Evolutionary conservation across 2,888 invertebrate genomes (phyloP).

Genomic region (Philereme transversata): DNA sequence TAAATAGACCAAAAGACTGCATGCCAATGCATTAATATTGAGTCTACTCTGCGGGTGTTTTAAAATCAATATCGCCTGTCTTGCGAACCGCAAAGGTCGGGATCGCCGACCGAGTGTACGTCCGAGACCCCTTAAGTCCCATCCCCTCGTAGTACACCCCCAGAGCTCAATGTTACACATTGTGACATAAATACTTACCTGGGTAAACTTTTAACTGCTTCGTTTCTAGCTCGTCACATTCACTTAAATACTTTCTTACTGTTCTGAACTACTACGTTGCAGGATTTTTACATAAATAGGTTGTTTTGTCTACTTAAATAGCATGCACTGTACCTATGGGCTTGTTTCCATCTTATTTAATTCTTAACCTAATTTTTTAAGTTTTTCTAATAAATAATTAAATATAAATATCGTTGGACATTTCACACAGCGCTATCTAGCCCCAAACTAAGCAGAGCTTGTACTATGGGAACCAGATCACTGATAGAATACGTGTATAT

Average conservation of each 20-base stretch:
- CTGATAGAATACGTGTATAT: too few relatives aligned
- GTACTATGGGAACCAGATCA: too few relatives aligned
- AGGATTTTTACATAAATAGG: neutral
- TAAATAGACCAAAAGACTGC: neutral
- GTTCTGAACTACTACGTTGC: neutral
- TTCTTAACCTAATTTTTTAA: too few relatives aligned
- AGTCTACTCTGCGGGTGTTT: conserved; percentile 45
- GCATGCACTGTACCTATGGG: neutral
- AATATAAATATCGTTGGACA: too few relatives aligned
- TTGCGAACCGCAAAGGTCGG: conserved; percentile 56
- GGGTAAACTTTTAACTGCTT: conserved; percentile 68
- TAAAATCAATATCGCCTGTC: conserved; percentile 64
- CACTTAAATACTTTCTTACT: conserved; percentile 13
- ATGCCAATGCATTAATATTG: conserved; percentile 4
- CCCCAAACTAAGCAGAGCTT: too few relatives aligned
- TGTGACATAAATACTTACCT: conserved; percentile 76
- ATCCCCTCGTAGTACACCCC: conserved; percentile 62
- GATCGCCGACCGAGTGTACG: conserved; percentile 56
- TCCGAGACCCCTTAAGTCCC: conserved; percentile 61
- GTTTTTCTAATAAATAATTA: too few relatives aligned
- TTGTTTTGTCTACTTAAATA: neutral
- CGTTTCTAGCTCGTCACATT: conserved; percentile 56
- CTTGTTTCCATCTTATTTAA: too few relatives aligned
- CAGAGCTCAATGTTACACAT: conserved; percentile 66
- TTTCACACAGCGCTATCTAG: too few relatives aligned